Evolutionary conservation across 2,113 vertebrate genomes (phyloP), one percentile per base, ranked within the genome.

Genomic region (Caretta caretta): DNA sequence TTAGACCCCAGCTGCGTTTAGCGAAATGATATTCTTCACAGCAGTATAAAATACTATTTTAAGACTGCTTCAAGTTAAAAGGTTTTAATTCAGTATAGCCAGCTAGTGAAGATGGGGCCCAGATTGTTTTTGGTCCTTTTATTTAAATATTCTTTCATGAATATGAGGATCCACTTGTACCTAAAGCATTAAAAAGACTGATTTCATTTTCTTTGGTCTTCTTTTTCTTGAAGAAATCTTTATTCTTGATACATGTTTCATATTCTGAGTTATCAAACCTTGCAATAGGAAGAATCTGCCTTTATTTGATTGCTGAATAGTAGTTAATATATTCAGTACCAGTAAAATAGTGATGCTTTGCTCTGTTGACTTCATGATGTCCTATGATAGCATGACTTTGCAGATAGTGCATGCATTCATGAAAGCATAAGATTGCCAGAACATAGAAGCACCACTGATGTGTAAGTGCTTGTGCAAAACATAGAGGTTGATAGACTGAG

Each of bases 171-270:
- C 65, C 54, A 31, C 8, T 17, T 92, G 81, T 84, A 95, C 84
- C 84, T 75, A 76, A 91, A 90, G 65, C 59, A 51, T 75, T 16
- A 17, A 65, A 42, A 54, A 89, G n/a, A 48, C 62, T 27, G 65
- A 62, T 90, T 91, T 57, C 89, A 81, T 95, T 89, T 93, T 38
- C 57, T 95, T 95, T 97, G 84, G 90, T 94, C 6, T 35, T 65
- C 16, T 8, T 69, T 97, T 94, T 94, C 95, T 76, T 91, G 92
- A 91, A 92, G 94, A 96, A 87, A 42, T 84, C 42, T 50, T 79
- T 38, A 19, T 69, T n/a, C 17, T 69, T 69, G 35, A 35, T 59
- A 65, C 31, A 65, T n/a, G 35, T 69, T 69, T n/a, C 65, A 69
- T 69, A 69, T 38, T 69, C 65, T 38, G 35, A 69, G 17, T 90